Percentiles rank a stretch among this genome's conserved stretches.
These are phyloP conservation scores for Conomelus anceps DNA, from an alignment of 2,888 invertebrate genomes.

Conservation along the genomic window DNA sequence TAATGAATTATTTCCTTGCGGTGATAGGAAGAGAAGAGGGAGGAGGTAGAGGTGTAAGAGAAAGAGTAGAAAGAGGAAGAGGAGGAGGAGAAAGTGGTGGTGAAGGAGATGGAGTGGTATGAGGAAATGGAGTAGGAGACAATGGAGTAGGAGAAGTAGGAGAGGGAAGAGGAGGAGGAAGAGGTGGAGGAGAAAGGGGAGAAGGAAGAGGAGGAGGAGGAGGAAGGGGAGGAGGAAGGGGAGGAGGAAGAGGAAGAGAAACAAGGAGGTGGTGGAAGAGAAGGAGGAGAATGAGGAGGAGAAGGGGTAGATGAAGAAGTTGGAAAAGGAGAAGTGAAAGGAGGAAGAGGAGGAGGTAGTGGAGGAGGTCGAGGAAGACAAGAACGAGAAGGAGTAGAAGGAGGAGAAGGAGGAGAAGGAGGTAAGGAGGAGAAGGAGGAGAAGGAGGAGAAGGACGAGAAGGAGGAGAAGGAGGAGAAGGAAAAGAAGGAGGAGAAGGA, in stretches of 20 bases:
- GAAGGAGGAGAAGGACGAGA: background rate
- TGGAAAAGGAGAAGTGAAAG: background rate
- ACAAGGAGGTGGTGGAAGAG: background rate
- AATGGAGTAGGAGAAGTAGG: background rate
- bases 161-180: background rate
- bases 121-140: background rate
- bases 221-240: background rate
- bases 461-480: background rate
- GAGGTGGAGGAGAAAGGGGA: background rate
- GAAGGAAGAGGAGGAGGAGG: background rate
- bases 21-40: background rate
- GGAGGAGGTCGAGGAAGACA: background rate
- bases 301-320: background rate
- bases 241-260: background rate
- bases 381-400: background rate
- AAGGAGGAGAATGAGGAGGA: background rate
- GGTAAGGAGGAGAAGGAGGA: background rate
- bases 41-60: background rate
- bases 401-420: background rate
- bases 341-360: background rate
- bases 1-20: too few relatives aligned
- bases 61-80: background rate
- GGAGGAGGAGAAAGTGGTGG: background rate
- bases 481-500: background rate
- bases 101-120: background rate